phyloP scores from a whole-genome alignment of 2,888 invertebrate genomes.

The Netelia fuscicornis region DNA sequence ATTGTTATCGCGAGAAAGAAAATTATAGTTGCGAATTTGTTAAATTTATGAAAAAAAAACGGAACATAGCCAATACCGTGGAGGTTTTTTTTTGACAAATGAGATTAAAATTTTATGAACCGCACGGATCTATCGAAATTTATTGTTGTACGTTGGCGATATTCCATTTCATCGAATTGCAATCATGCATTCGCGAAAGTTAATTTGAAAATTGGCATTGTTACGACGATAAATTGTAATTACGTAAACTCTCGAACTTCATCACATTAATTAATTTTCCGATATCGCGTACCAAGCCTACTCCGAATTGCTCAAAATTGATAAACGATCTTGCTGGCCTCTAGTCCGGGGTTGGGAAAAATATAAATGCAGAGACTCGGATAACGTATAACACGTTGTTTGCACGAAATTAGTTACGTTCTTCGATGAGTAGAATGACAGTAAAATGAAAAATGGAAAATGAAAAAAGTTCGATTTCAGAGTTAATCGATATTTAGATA shows the following conservation, averaged over 20 bases:
- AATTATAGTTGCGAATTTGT: slow-evolving; percentile 49
- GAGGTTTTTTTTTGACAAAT: slow-evolving; percentile 3
- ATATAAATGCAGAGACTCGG: slow-evolving; percentile 7
- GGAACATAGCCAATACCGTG: not conserved
- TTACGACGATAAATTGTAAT: not conserved
- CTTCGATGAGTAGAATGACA: not conserved
- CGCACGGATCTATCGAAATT: not conserved
- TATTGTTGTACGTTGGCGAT: slow-evolving; percentile 47
- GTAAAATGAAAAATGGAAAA: not conserved
- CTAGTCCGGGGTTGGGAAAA: slow-evolving; percentile 31
- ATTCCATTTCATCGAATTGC: slow-evolving; percentile 24
- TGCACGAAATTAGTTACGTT: slow-evolving; percentile 31
- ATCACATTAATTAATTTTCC: not conserved
- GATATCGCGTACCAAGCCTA: slow-evolving; percentile 41
- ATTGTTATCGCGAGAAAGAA: slow-evolving; percentile 52
- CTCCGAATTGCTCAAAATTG: slow-evolving; percentile 57
- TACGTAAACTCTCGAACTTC: not conserved
- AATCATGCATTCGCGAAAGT: slow-evolving; percentile 14
- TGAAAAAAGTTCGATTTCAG: slow-evolving; percentile 35
- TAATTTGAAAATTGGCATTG: not conserved
- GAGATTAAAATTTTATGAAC: slow-evolving; percentile 22
- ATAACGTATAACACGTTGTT: slow-evolving; percentile 40
- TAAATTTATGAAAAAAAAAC: slow-evolving; percentile 48
- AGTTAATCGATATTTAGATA: slow-evolving; percentile 11
- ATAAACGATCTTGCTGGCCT: slow-evolving; percentile 42